Evolutionary conservation across 2,888 invertebrate species (phyloP).

Genomic region (Zygogramma bicolorata): DNA sequence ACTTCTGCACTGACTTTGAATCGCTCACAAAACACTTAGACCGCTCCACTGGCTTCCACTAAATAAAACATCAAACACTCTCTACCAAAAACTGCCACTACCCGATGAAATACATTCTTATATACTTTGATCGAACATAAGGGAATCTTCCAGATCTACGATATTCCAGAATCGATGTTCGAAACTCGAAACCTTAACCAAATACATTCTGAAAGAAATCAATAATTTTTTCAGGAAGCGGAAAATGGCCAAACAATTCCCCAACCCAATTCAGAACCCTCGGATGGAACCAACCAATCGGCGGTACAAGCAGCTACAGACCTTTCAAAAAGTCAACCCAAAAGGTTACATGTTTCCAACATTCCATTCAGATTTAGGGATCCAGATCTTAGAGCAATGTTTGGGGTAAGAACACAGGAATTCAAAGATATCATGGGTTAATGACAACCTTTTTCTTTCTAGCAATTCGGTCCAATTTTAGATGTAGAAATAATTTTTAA

Average conservation of each 20-base stretch:
- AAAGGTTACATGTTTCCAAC: slow-evolving; percentile 98
- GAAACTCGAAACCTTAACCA: too few relatives aligned
- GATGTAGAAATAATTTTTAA: slow-evolving; percentile 99
- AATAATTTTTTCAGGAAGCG: slow-evolving; percentile 32
- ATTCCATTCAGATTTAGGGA: slow-evolving; percentile 99
- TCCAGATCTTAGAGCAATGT: slow-evolving; percentile 97
- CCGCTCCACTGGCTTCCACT: too few relatives aligned
- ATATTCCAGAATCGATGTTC: too few relatives aligned
- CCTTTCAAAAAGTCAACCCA: slow-evolving; percentile 82
- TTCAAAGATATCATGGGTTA: neutral
- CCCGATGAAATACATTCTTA: too few relatives aligned
- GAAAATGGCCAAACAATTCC: slow-evolving; percentile 53
- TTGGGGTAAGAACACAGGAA: slow-evolving; percentile 82
- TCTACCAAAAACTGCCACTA: too few relatives aligned
- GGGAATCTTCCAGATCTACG: too few relatives aligned
- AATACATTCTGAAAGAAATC: slow-evolving; percentile 41
- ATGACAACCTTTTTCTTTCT: slow-evolving; percentile 67
- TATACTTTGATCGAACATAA: too few relatives aligned
- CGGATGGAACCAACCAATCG: slow-evolving; percentile 47
- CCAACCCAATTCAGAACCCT: slow-evolving; percentile 55
- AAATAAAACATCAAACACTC: too few relatives aligned
- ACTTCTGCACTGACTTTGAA: too few relatives aligned
- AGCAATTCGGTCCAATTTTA: slow-evolving; percentile 99
- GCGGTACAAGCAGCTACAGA: slow-evolving; percentile 68
- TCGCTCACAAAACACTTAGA: too few relatives aligned